These are phyloP conservation scores for Eutrigla gurnardus DNA, from an alignment of 2,797 vertebrate genomes.

Conservation along the genomic window DNA sequence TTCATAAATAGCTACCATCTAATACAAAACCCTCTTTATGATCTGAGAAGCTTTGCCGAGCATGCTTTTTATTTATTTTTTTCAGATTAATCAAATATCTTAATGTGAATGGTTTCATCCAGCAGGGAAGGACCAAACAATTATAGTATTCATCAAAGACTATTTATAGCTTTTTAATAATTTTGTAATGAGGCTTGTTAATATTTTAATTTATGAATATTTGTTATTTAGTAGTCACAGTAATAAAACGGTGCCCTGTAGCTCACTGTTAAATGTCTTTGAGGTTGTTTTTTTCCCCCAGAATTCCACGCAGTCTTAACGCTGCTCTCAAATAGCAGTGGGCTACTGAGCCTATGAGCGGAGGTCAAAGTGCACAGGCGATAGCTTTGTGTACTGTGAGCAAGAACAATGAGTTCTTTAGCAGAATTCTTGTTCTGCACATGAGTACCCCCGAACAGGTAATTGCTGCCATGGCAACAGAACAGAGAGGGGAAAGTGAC, in stretches of 20 bases:
- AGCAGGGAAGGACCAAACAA: neutral
- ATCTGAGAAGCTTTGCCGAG: slow-evolving; percentile 27
- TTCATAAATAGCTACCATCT: slow-evolving; percentile 53
- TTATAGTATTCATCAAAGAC: neutral
- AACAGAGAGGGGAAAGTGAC: slow-evolving; percentile 58
- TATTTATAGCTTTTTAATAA: neutral
- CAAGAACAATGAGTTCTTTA: slow-evolving; percentile 64
- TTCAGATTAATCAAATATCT: slow-evolving; percentile 12
- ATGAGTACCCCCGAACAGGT: slow-evolving; percentile 62
- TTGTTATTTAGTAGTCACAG: neutral
- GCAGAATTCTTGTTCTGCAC: slow-evolving; percentile 49
- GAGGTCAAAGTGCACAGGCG: slow-evolving; percentile 62
- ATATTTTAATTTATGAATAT: neutral
- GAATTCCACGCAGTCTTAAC: slow-evolving; percentile 66
- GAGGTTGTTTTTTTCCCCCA: slow-evolving; percentile 25
- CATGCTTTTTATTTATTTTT: neutral
- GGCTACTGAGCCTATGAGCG: slow-evolving; percentile 48
- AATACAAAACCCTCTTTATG: slow-evolving; percentile 39
- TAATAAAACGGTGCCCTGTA: neutral
- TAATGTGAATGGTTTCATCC: neutral
- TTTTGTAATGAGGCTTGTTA: neutral
- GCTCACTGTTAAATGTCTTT: slow-evolving; percentile 12
- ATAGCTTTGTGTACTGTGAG: slow-evolving; percentile 61
- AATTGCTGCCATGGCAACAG: slow-evolving; percentile 72
- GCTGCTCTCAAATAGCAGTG: slow-evolving; percentile 56